Evolutionary conservation across 64 coral and sea anemone species (phyloP), one percentile per base, ranked within the genome.

Genomic region (Catalaphyllia jardinei): DNA sequence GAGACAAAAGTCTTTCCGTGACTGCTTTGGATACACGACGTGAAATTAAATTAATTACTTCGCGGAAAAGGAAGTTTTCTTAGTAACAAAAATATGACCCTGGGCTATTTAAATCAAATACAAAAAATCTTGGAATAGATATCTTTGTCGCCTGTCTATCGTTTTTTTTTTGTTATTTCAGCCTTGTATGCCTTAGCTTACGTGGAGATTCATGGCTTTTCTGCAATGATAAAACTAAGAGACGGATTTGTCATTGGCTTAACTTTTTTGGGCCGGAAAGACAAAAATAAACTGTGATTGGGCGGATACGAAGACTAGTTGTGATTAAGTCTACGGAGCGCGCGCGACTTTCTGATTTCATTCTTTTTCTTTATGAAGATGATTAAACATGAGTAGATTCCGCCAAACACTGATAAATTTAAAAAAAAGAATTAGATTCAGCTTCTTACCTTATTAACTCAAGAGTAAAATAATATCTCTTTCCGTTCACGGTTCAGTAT

Each of bases 21-120:
- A 83, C 54, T 29, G 17, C 33, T 17, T 10, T 62, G 30, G 31
- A 65, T 35, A 39, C 18, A 33, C 13, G 18, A 38, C 38, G 29
- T 31, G 60, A 65, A 83, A 83, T 16, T 63, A 83, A 62, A 64
- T 65, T 65, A 42, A 39, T 83, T 65, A 19, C 60, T 35, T 83
- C 39, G 13, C 59, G 79, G 30, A 74, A 74, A 65, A 83, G 29
- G 59, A 65, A 83, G 29, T 35, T 39, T 65, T 83, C 9, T 1
- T 64, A 17, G 13, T 31, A 83, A 59, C 51, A 77, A 77, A 25
- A 24, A 22, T n/a, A 79, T 77, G 10, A 27, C 76, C 76, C 76
- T 55, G 39, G 54, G 60, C 60, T 24, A 83, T 62, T 12, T 8
- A 39, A 60, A 31, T 25, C 51, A 10, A 22, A 62, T 1, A 30